phyloP scores from a whole-genome alignment of 1,140 invertebrate species.

The Helicoverpa armigera region DNA sequence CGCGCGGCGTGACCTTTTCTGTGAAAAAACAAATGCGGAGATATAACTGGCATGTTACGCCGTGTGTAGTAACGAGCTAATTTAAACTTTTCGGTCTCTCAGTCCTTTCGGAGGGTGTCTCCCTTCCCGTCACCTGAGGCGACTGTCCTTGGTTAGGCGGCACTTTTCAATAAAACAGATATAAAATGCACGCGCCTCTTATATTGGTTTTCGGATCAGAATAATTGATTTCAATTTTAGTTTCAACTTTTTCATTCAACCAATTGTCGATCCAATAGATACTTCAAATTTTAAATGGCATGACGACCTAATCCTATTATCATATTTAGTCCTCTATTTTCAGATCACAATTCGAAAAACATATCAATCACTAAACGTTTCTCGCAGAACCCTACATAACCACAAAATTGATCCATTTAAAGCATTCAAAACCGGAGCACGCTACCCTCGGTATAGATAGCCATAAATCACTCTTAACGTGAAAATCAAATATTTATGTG shows the following conservation, averaged over 20 bases:
- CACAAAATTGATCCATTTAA: conserved; percentile 25
- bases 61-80: conserved; percentile 83
- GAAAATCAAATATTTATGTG: conserved; percentile 61
- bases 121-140: conserved; percentile 78
- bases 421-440: conserved; percentile 19
- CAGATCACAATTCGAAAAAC: neutral
- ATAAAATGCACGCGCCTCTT: conserved; percentile 53
- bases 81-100: conserved; percentile 83
- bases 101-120: conserved; percentile 72
- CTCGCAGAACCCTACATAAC: neutral
- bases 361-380: conserved; percentile 10
- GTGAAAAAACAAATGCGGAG: conserved; percentile 80
- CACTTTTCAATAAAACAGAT: conserved; percentile 74
- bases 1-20: conserved; percentile 75
- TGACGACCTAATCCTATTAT: neutral
- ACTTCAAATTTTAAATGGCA: no score
- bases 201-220: conserved; percentile 45
- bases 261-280: no score
- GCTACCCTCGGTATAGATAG: conserved; percentile 46
- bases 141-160: conserved; percentile 68
- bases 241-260: conserved; percentile 1
- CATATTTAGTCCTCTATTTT: neutral
- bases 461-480: conserved; percentile 67
- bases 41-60: conserved; percentile 73
- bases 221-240: conserved; percentile 40